Evolutionary conservation across 2,113 vertebrate genomes (phyloP).

Genomic region (Syngnathus floridae): DNA sequence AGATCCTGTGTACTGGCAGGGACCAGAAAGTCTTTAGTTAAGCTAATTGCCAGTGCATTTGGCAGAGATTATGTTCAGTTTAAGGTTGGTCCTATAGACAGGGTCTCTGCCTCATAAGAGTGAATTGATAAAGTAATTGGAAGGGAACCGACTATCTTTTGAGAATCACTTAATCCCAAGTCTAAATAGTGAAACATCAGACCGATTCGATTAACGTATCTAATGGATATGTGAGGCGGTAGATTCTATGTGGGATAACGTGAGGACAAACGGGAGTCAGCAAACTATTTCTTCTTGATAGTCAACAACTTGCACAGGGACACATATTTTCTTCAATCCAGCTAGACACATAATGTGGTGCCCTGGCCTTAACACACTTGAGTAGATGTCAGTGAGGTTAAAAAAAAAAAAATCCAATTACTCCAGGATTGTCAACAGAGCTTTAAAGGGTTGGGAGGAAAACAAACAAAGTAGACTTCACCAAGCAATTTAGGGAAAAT

Average conservation of each 20-base stretch:
- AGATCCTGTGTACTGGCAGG: slow-evolving; percentile 53
- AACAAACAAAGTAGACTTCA: slow-evolving; percentile 31
- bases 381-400: slow-evolving; percentile 46
- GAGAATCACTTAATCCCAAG: slow-evolving; percentile 17
- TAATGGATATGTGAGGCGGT: slow-evolving; percentile 39
- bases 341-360: slow-evolving; percentile 28
- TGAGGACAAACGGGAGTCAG: slow-evolving; percentile 28
- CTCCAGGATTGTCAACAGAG: slow-evolving; percentile 35
- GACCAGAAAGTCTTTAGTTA: slow-evolving; percentile 60
- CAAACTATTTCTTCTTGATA: slow-evolving; percentile 36
- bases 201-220: slow-evolving; percentile 53
- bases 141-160: slow-evolving; percentile 45
- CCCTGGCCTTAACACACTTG: slow-evolving; percentile 41
- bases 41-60: slow-evolving; percentile 67
- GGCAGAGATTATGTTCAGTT: slow-evolving; percentile 60
- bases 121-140: slow-evolving; percentile 54
- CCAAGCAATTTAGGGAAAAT: slow-evolving; percentile 43
- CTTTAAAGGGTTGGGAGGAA: slow-evolving; percentile 21
- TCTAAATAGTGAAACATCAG: slow-evolving; percentile 6
- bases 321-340: slow-evolving; percentile 37
- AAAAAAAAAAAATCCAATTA: slow-evolving; percentile 47
- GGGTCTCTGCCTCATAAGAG: slow-evolving; percentile 64
- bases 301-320: slow-evolving; percentile 35
- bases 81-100: slow-evolving; percentile 50
- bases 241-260: slow-evolving; percentile 23